These are phyloP conservation scores for Erebia epiphron DNA, from an alignment of 2,888 invertebrate genomes.

Conservation along the genomic window DNA sequence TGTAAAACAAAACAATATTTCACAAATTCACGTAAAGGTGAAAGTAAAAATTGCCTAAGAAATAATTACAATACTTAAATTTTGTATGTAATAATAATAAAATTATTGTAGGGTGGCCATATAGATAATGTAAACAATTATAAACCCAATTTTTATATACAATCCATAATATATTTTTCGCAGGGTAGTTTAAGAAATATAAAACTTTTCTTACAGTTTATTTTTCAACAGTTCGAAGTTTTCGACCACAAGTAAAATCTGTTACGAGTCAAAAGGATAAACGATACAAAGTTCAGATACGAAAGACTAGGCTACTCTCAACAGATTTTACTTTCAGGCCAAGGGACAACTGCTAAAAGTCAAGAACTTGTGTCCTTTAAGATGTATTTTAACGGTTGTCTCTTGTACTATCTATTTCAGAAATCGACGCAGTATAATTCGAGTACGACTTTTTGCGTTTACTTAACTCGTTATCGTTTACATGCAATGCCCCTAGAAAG, in stretches of 20 bases:
- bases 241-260: slow-evolving; percentile 56
- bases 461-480: not conserved
- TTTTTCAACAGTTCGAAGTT: not conserved
- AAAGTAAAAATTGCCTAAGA: not conserved
- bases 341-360: slow-evolving; percentile 45
- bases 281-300: slow-evolving; percentile 63
- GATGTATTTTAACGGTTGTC: not conserved
- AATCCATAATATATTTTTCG: slow-evolving; percentile 5
- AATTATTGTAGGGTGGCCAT: not conserved
- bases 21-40: not conserved
- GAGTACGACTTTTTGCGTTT: not conserved
- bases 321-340: slow-evolving; percentile 64
- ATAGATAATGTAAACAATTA: slow-evolving; percentile 18
- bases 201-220: not conserved
- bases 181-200: not conserved
- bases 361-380: not conserved
- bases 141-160: slow-evolving; percentile 26
- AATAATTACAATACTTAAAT: not conserved
- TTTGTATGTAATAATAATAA: not conserved
- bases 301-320: slow-evolving; percentile 64
- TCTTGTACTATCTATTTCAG: slow-evolving; percentile 23
- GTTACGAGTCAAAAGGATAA: slow-evolving; percentile 51
- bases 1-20: slow-evolving; percentile 3
- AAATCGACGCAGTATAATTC: slow-evolving; percentile 19
- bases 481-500: not conserved